Evolutionary conservation across 2,888 invertebrate species (phyloP), one percentile per base, ranked within the genome.

Genomic region (Agrochola macilenta): DNA sequence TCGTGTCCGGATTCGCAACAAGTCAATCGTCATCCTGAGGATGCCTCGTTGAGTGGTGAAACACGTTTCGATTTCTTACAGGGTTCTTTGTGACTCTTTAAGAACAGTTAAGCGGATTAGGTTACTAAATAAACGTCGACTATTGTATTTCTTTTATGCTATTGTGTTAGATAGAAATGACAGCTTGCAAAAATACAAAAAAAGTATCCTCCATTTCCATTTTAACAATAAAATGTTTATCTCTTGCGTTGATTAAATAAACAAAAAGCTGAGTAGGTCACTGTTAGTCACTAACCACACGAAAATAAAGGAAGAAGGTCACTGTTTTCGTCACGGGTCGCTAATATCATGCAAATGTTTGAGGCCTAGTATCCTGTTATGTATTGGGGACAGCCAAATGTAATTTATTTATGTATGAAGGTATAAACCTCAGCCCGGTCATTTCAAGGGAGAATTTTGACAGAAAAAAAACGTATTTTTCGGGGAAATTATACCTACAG

Each of bases 271-370:
- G 12, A 26, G 49, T 12, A 30, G 43, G 43, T 43, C 43, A 11
- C 43, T 11, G 39, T 9, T 43, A 43, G 43, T 43, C 11, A 43
- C 9, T 11, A 43, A 43, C 9, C 43, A 43, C 39, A 43, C 43
- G 11, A 11, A 43, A 43, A 43, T 9, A 43, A 43, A 43, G 43
- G 43, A 43, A 43, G 9, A 43, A 43, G 30, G 30, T 30, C 57
- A 52, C 64, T 63, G 3, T 26, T 52, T 54, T 52, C 43, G 64
- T 74, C 57, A 58, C 5, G 30, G 63, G 7, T 52, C 17, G 57
- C 43, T 74, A 43, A 49, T 74, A 58, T 52, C 57, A 78, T 78
- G 82, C 43, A 78, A 81, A 78, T 81, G 39, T 23, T 65, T 43
- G 30, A 81, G 49, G 17, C 64, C 14, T 46, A 35, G 7, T 52